phyloP scores from a whole-genome alignment of 2,888 invertebrate genomes.

The Hoplodrina ambigua region DNA sequence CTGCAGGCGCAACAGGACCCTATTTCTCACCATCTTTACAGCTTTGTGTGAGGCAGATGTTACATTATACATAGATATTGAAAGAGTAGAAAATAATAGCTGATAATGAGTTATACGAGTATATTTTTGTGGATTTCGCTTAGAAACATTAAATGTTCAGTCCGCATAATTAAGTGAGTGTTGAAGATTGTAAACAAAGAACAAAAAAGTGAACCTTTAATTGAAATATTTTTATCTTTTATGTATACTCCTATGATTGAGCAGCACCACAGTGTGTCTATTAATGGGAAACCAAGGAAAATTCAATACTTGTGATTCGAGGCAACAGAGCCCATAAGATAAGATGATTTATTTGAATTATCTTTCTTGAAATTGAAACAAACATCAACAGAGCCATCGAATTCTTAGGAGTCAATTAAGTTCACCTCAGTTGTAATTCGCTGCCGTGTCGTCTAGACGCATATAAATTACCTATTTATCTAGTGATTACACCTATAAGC shows the following conservation, averaged over 20 bases:
- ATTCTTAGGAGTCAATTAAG: slow-evolving; percentile 56
- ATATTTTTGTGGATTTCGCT: background rate
- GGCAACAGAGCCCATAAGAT: background rate
- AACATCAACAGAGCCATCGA: slow-evolving; percentile 16
- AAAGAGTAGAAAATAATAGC: background rate
- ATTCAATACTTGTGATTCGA: no score
- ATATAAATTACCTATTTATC: slow-evolving; percentile 81
- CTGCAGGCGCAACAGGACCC: slow-evolving; percentile 42
- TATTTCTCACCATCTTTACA: slow-evolving; percentile 25
- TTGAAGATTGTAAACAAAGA: background rate
- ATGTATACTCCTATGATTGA: no score
- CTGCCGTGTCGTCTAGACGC: slow-evolving; percentile 84
- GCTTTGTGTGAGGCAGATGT: slow-evolving; percentile 48
- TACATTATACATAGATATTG: background rate
- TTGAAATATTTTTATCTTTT: no score
- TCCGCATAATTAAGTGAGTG: background rate
- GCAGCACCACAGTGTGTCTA: no score
- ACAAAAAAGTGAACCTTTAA: no score
- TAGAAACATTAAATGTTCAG: background rate
- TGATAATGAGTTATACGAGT: no score
- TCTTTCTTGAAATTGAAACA: slow-evolving; percentile 5
- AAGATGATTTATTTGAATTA: background rate
- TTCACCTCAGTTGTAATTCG: slow-evolving; percentile 66
- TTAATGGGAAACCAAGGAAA: no score
- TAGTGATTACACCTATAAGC: slow-evolving; percentile 81